Evolutionary conservation across 2,797 vertebrate species (phyloP).

Genomic region (Anas georgica): DNA sequence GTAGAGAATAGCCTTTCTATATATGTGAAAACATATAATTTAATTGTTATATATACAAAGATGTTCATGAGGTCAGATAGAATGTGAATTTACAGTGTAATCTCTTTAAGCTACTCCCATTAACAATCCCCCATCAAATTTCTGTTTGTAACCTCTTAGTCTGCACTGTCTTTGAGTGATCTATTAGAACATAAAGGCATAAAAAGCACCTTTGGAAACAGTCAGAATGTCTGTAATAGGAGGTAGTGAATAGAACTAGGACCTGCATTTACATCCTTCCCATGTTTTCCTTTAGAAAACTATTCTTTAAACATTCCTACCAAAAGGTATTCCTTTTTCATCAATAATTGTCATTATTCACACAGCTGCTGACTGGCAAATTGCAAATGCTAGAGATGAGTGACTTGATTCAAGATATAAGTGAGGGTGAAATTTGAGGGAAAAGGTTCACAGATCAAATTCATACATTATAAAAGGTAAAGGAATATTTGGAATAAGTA

Average conservation of each 20-base stretch:
- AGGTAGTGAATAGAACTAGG: neutral
- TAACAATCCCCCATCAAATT: neutral
- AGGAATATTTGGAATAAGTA: neutral
- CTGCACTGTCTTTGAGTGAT: neutral
- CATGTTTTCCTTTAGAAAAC: neutral
- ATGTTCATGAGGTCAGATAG: neutral
- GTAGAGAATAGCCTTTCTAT: neutral
- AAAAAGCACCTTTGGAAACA: neutral
- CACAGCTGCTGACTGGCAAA: neutral
- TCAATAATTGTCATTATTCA: neutral
- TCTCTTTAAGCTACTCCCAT: neutral
- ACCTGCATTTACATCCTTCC: slow-evolving; percentile 5
- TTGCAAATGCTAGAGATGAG: neutral
- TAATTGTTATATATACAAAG: neutral
- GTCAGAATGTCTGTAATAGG: neutral
- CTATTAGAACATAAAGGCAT: neutral
- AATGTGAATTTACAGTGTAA: neutral
- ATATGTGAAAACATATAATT: neutral
- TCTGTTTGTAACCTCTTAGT: neutral
- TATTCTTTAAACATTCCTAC: neutral
- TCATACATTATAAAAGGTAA: neutral
- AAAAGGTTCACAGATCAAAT: neutral
- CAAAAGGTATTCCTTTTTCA: slow-evolving; percentile 9
- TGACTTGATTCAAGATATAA: neutral
- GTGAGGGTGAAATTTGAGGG: neutral